Conservation (phyloP, 2,888 invertebrate species). For the Strigamia transsilvanica region DNA sequence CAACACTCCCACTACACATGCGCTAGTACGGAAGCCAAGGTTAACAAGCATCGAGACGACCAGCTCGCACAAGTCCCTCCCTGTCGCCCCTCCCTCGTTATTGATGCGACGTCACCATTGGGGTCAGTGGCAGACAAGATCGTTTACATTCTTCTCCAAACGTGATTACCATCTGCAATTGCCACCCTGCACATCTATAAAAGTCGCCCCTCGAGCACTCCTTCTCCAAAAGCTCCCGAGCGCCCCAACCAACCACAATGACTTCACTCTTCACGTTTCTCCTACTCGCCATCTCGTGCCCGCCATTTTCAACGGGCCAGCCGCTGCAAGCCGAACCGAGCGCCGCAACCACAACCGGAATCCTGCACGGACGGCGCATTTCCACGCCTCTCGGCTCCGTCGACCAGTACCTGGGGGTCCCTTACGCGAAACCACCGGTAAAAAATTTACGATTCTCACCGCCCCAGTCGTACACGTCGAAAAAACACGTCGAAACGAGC, state of each 20-base stretch:
- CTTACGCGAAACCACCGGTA: slow-evolving; percentile 59
- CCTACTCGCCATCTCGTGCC: neutral
- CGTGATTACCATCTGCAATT: slow-evolving; percentile 52
- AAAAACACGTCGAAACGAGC: slow-evolving; percentile 67
- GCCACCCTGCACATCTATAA: slow-evolving; percentile 21
- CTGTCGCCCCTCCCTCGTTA: slow-evolving; percentile 5
- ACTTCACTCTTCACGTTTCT: neutral
- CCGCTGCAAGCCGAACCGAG: neutral
- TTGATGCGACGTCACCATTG: slow-evolving; percentile 25
- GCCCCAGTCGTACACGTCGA: slow-evolving; percentile 67
- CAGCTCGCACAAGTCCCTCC: slow-evolving; percentile 31
- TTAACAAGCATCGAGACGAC: neutral
- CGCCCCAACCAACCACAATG: neutral
- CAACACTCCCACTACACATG: neutral
- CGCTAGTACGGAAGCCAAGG: slow-evolving; percentile 26
- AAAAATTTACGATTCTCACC: slow-evolving; percentile 58
- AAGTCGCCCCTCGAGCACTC: neutral
- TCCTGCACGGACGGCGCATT: slow-evolving; percentile 32
- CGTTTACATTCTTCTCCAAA: slow-evolving; percentile 52
- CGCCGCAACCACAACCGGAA: slow-evolving; percentile 53
- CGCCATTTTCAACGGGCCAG: neutral
- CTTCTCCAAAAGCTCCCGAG: neutral
- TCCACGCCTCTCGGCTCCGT: slow-evolving; percentile 6
- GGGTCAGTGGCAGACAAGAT: slow-evolving; percentile 53
- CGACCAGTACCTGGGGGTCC: slow-evolving; percentile 59